Evolutionary conservation across 1,140 invertebrate genomes (phyloP), one percentile per base, ranked within the genome.

Genomic region (Atta colombica): DNA sequence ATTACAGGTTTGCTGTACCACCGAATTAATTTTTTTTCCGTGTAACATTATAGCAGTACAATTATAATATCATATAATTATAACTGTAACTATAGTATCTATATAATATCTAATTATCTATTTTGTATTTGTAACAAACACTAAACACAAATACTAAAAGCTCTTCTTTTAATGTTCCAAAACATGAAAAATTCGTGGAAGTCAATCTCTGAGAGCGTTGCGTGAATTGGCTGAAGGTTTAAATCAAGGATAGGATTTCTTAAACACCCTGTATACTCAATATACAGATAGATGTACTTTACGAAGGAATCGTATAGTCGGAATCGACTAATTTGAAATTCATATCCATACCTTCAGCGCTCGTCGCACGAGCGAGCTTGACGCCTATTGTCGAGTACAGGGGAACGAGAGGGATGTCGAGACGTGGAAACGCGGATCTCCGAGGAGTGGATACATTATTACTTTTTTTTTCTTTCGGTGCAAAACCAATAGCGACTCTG

Each of bases 341-440:
- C 92, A 92, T 90, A 21, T 39, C 68, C 66, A 89, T 66, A 85
- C 88, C 78, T 77, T 77, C 88, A 61, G 31, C 72, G 91, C 88
- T 91, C 90, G 69, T 74, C 88, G 93, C 93, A 93, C 93, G 93
- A 92, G 69, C 77, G 93, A 85, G 84, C 82, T 92, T 90, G 53
- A 28, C 39, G 80, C 66, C 55, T 66, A 16, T 18, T 55, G 60
- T 89, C 63, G 85, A 49, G 5, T n/a, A 25, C 18, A 18, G 61
- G 31, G 31, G 39, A 39, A n/a, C 25, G 58, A 39, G 12, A 65
- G 39, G 65, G 60, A 49, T 28, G 49, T 31, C 14, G 63, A 69
- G 51, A 75, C 51, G 72, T 51, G 25, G 53, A 74, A 81, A 55
- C 28, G 21, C 49, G 21, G 63, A 82, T 60, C n/a, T 66, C n/a